Conservation (phyloP, 2,888 invertebrate genomes). For the Laspeyria flexula region DNA sequence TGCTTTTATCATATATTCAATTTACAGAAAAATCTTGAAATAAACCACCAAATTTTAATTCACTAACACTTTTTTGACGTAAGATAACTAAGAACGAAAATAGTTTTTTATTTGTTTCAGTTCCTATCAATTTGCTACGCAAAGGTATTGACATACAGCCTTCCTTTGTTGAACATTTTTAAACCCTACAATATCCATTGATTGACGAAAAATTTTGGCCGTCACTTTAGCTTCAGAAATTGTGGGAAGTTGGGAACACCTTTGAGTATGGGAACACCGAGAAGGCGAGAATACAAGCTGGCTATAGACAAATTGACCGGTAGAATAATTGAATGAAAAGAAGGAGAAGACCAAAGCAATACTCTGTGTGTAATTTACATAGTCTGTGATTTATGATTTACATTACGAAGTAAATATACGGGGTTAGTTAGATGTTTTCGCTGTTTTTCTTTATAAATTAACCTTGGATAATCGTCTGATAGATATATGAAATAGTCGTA, state of each 20-base stretch:
- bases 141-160: conserved; percentile 38
- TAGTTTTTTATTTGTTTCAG: conserved; percentile 49
- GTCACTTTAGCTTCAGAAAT: too few species aligned
- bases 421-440: conserved; percentile 18
- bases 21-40: conserved; percentile 63
- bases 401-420: conserved; percentile 32
- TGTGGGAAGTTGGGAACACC: too few species aligned
- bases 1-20: conserved; percentile 62
- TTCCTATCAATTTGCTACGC: conserved; percentile 32
- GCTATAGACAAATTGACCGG: background rate
- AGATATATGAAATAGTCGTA: conserved; percentile 22
- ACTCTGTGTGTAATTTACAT: too few species aligned
- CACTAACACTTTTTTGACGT: conserved; percentile 81
- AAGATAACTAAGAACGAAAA: conserved; percentile 61
- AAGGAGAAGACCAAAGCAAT: too few species aligned
- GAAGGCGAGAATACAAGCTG: background rate
- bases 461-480: conserved; percentile 1
- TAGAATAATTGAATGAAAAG: background rate
- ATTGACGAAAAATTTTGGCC: too few species aligned
- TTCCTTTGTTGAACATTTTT: conserved; percentile 2
- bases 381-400: background rate
- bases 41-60: conserved; percentile 70
- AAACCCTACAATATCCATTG: background rate
- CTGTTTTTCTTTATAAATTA: conserved; percentile 11
- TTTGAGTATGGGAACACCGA: too few species aligned